phyloP scores from a whole-genome alignment of 2,113 vertebrate genomes.

The Calyptommatus sinebrachiatus region DNA sequence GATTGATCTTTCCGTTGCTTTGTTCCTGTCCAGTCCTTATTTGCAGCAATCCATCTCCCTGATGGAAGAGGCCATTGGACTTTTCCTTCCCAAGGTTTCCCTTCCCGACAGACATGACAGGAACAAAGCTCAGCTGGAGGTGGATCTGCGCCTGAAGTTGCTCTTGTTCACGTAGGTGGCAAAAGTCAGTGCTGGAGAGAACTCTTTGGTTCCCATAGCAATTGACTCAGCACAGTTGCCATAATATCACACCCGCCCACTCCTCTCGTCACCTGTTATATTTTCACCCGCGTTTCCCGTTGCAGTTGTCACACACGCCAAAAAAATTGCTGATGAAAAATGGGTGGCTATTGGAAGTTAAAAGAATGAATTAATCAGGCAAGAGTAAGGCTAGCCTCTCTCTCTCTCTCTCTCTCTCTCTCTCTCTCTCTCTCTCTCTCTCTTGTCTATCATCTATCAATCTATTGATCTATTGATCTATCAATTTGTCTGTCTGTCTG shows the following conservation, averaged over 20 bases:
- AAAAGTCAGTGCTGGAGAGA: constrained; percentile 62
- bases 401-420: too few relatives aligned
- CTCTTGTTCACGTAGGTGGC: constrained; percentile 66
- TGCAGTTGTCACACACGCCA: too few relatives aligned
- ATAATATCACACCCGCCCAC: constrained; percentile 51
- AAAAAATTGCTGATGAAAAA: background rate
- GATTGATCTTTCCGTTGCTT: constrained; percentile 38
- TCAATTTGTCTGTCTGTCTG: too few relatives aligned
- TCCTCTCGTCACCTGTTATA: constrained; percentile 63
- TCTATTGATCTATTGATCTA: too few relatives aligned
- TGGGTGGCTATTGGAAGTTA: background rate
- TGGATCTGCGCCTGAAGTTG: constrained; percentile 57
- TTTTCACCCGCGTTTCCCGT: constrained; percentile 32
- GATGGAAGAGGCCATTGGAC: constrained; percentile 71
- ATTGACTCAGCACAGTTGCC: constrained; percentile 50
- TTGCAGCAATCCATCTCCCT: constrained; percentile 54
- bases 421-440: too few relatives aligned
- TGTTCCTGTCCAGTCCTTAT: constrained; percentile 33
- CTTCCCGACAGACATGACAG: constrained; percentile 66
- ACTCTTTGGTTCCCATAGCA: constrained; percentile 68
- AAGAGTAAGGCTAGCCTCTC: background rate
- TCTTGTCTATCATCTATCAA: too few relatives aligned
- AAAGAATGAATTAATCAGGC: background rate
- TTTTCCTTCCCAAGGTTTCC: constrained; percentile 69
- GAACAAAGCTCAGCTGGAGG: constrained; percentile 64